phyloP scores from a whole-genome alignment of 53 echinoderm and acorn worm species.

The Echinometra lucunter region DNA sequence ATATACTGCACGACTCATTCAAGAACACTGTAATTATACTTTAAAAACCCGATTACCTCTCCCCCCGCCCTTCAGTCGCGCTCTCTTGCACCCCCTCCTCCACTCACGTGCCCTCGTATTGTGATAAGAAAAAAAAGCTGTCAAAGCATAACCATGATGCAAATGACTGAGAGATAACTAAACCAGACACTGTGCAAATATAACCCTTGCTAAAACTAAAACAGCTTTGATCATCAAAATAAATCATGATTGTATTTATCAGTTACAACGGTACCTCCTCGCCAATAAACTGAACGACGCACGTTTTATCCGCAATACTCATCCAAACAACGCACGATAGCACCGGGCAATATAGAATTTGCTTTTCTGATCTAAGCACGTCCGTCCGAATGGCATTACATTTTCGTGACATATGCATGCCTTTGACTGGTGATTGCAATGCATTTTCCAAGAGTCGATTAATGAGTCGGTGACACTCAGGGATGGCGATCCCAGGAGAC shows the following conservation, averaged over 20 bases:
- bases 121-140: too few relatives aligned
- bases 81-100: too few relatives aligned
- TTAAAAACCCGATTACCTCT: too few relatives aligned
- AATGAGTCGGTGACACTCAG: background rate
- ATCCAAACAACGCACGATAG: background rate
- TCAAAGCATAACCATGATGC: background rate
- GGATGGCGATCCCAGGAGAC: background rate
- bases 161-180: background rate
- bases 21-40: too few relatives aligned
- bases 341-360: too few relatives aligned
- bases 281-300: background rate
- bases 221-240: background rate
- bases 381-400: too few relatives aligned
- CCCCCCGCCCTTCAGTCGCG: too few relatives aligned
- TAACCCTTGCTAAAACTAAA: background rate
- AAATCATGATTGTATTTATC: background rate
- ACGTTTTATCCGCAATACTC: background rate
- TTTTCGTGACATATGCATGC: background rate
- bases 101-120: too few relatives aligned
- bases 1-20: too few relatives aligned
- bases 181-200: background rate
- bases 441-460: too few relatives aligned
- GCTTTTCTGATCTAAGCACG: background rate
- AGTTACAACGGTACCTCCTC: background rate
- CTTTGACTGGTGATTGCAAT: background rate